Percentiles rank a stretch among this genome's conserved stretches.
phyloP scores from a whole-genome alignment of 1,140 invertebrate genomes.

The Lepidurus arcticus region DNA sequence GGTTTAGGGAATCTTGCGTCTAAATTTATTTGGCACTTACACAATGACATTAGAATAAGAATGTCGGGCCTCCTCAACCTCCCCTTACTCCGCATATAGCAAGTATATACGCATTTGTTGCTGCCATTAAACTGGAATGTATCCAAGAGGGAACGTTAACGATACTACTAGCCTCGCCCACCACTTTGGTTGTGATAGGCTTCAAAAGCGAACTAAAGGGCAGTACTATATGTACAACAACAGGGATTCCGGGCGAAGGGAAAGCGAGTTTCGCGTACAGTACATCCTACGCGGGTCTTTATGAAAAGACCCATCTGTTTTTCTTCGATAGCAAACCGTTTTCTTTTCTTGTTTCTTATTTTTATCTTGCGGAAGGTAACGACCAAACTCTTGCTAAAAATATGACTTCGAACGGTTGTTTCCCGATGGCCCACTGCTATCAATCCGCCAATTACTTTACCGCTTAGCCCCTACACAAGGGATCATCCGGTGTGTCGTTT shows the following conservation, averaged over 20 bases:
- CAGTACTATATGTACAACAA: background rate
- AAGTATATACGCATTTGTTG: background rate
- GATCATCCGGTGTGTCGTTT: no score
- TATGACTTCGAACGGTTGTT: no score
- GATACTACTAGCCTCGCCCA: background rate
- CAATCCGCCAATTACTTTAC: no score
- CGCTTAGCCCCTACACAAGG: no score
- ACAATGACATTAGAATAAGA: conserved; percentile 4
- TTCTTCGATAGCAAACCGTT: background rate
- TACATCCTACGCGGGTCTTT: background rate
- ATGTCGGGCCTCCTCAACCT: background rate
- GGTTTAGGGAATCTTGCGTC: background rate
- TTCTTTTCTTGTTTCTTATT: background rate
- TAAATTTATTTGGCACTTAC: background rate
- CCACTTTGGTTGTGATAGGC: background rate
- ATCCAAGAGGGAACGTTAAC: background rate
- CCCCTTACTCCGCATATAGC: background rate
- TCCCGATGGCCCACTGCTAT: no score
- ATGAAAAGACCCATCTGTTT: background rate
- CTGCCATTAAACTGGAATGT: background rate
- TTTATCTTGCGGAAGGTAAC: background rate
- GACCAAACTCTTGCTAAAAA: no score
- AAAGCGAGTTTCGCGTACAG: background rate
- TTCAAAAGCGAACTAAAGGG: background rate
- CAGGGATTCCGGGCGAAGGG: background rate